Percentiles rank a stretch among this genome's conserved stretches.
Evolutionary conservation across 2,113 vertebrate genomes (phyloP).

Genomic region (Falco punctatus): DNA sequence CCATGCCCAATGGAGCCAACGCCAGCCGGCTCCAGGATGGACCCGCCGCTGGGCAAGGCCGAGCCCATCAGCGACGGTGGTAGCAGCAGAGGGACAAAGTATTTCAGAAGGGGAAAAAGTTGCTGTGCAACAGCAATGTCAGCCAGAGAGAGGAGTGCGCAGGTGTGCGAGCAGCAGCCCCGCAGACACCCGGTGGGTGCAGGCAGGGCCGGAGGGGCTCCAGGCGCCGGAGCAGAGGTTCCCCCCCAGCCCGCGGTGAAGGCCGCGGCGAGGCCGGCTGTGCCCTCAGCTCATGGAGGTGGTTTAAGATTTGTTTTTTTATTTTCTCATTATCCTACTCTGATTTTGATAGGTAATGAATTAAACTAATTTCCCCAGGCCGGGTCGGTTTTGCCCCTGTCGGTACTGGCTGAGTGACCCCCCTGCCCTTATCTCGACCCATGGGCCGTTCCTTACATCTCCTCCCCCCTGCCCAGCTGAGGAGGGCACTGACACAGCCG

Average conservation of each 20-base stretch:
- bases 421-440: neutral
- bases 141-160: neutral
- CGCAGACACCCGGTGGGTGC: neutral
- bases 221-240: rapidly evolving
- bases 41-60: rapidly evolving
- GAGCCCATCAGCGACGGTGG: neutral
- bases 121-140: neutral
- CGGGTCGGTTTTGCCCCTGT: rapidly evolving
- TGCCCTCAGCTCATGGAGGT: neutral
- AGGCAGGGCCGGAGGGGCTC: neutral
- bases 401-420: neutral
- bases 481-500: neutral
- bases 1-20: neutral
- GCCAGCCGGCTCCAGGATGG: neutral
- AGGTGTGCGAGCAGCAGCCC: neutral
- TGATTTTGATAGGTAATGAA: neutral
- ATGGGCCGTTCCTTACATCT: neutral
- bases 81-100: neutral
- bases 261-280: too few species aligned
- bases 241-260: rapidly evolving
- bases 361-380: neutral
- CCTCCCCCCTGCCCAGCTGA: neutral
- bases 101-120: neutral
- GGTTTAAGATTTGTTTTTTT: neutral
- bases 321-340: neutral